These are phyloP conservation scores for Hyphantria cunea DNA, from an alignment of 1,140 invertebrate species.

Conservation along the genomic window DNA sequence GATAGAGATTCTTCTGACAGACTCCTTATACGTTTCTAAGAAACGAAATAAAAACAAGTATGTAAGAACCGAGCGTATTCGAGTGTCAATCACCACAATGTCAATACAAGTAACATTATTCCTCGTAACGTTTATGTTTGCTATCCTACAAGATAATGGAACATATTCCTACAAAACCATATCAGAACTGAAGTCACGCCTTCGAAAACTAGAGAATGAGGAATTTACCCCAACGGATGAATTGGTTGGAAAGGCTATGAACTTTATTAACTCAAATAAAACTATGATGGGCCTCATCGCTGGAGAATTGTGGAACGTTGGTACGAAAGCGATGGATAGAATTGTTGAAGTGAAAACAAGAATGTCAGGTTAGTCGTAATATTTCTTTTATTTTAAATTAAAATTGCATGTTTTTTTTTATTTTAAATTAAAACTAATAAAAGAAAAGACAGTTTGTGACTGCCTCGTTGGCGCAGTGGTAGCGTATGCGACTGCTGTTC, in stretches of 20 bases:
- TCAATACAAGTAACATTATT: slow-evolving; percentile 21
- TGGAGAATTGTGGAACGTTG: slow-evolving; percentile 64
- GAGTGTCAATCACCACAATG: slow-evolving; percentile 26
- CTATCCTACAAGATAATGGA: slow-evolving; percentile 27
- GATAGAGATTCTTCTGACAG: background rate
- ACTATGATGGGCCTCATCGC: slow-evolving; percentile 66
- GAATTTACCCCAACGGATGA: slow-evolving; percentile 50
- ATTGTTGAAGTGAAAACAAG: slow-evolving; percentile 60
- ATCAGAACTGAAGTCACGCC: slow-evolving; percentile 46
- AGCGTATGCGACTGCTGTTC: too few species aligned
- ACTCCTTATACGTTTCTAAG: slow-evolving; percentile 1
- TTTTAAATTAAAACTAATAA: too few species aligned
- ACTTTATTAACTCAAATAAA: slow-evolving; percentile 66
- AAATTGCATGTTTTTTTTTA: too few species aligned
- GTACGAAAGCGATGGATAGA: slow-evolving; percentile 57
- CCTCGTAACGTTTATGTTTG: slow-evolving; percentile 19
- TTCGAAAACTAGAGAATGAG: slow-evolving; percentile 48
- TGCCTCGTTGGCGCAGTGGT: too few species aligned
- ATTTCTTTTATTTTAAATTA: slow-evolving; percentile 2
- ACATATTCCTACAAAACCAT: slow-evolving; percentile 48
- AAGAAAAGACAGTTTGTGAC: too few species aligned
- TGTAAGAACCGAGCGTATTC: slow-evolving; percentile 9
- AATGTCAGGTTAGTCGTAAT: slow-evolving; percentile 20
- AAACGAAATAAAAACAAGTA: background rate
- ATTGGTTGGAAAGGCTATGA: slow-evolving; percentile 62